Percentiles rank a stretch among this genome's conserved stretches.
These are phyloP conservation scores for Aricia agestis DNA, from an alignment of 1,140 invertebrate genomes.

Conservation along the genomic window DNA sequence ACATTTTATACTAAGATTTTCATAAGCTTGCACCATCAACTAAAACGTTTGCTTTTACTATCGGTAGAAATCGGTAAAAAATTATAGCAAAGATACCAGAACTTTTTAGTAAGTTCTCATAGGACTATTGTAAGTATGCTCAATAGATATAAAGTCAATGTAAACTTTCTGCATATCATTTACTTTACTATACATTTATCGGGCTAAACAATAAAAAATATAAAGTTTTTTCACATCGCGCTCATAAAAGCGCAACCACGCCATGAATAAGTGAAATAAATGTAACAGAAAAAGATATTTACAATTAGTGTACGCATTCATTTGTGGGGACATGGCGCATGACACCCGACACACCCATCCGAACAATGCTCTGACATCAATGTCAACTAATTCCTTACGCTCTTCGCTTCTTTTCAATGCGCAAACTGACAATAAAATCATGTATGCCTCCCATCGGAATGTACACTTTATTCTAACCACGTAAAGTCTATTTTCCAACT, in stretches of 20 bases:
- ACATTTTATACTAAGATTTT: too few species aligned
- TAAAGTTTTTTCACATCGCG: neutral
- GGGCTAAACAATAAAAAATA: conserved; percentile 4
- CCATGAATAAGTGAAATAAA: conserved; percentile 15
- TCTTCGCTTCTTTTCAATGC: conserved; percentile 50
- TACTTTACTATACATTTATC: neutral
- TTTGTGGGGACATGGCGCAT: conserved; percentile 38
- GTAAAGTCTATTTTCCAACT: conserved; percentile 27
- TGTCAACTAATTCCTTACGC: conserved; percentile 66
- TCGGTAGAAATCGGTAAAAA: too few species aligned
- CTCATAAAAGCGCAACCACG: conserved; percentile 7
- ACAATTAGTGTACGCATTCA: conserved; percentile 30
- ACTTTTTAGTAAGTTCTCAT: neutral
- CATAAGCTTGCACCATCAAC: too few species aligned
- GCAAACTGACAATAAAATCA: conserved; percentile 38
- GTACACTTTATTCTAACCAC: conserved; percentile 16
- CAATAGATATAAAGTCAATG: neutral
- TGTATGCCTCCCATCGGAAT: conserved; percentile 12
- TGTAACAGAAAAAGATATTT: conserved; percentile 26
- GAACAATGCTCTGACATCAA: conserved; percentile 49
- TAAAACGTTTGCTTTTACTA: too few species aligned
- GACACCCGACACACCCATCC: conserved; percentile 45
- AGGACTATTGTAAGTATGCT: too few species aligned
- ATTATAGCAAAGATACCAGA: neutral
- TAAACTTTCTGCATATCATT: neutral